A percentile compares a stretch with the other conserved stretches of the same genome.
These are phyloP conservation scores for Carcharodon carcharias DNA, from an alignment of 2,797 vertebrate species.

Conservation along the genomic window DNA sequence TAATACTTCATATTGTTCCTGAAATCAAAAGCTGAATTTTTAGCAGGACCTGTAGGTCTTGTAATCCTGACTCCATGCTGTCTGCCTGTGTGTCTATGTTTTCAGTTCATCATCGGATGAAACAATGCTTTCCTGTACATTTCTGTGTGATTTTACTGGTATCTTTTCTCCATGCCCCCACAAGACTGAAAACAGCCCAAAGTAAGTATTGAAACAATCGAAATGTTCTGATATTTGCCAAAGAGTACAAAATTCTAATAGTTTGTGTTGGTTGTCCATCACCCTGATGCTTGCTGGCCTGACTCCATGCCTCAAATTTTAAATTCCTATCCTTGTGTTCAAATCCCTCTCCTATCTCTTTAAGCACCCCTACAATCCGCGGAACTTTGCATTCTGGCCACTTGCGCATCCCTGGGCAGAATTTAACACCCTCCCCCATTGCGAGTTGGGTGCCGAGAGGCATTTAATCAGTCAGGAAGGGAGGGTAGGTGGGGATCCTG, in stretches of 20 bases:
- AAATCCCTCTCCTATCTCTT: neutral
- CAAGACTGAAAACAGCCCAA: neutral
- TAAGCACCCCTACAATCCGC: neutral
- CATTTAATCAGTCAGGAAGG: neutral
- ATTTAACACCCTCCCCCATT: neutral
- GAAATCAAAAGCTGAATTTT: conserved; percentile 13
- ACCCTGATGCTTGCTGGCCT: neutral
- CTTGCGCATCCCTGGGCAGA: neutral
- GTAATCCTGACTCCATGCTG: neutral
- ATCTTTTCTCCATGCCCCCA: neutral
- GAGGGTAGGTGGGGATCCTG: no score
- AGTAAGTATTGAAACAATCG: neutral
- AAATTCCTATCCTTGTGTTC: neutral
- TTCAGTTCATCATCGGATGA: neutral
- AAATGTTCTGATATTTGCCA: neutral
- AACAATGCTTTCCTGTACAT: neutral
- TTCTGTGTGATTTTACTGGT: neutral
- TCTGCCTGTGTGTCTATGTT: neutral
- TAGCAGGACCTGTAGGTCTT: neutral
- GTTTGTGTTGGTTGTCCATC: neutral
- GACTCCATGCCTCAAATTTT: neutral
- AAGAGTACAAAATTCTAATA: neutral
- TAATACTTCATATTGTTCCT: conserved; percentile 20
- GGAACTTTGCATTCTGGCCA: neutral
- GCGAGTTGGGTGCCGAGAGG: neutral